phyloP scores from a whole-genome alignment of 2,797 vertebrate species.

The Anolis apletophallus region DNA sequence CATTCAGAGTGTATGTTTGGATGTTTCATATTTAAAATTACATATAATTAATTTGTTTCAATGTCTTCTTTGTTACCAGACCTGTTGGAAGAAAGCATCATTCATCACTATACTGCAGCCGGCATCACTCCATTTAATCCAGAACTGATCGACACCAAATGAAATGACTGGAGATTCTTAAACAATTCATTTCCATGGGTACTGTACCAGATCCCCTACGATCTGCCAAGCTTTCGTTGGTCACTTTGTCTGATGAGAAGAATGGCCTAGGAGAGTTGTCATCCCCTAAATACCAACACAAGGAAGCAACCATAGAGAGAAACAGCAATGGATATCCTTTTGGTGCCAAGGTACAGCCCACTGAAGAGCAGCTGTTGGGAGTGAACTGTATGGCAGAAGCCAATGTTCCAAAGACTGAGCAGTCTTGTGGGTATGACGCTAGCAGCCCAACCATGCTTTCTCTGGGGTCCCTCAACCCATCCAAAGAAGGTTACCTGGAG shows the following conservation, averaged over 20 bases:
- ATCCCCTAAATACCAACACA: constrained; percentile 76
- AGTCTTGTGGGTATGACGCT: constrained; percentile 40
- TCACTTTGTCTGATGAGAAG: constrained; percentile 78
- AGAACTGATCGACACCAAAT: rapidly evolving
- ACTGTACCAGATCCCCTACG: constrained; percentile 89
- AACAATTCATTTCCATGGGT: constrained; percentile 83
- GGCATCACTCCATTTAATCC: not conserved
- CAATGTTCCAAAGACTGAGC: constrained; percentile 17
- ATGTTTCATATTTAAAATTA: constrained; percentile 28
- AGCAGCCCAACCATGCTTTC: constrained; percentile 64
- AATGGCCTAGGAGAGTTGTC: constrained; percentile 79
- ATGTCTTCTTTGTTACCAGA: constrained; percentile 71
- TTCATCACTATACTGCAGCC: not conserved
- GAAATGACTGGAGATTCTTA: not conserved
- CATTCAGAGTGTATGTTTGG: not conserved
- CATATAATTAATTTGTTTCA: constrained; percentile 49
- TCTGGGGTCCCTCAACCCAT: constrained; percentile 67
- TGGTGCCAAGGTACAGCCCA: constrained; percentile 39
- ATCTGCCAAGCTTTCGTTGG: constrained; percentile 85
- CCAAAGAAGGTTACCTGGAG: constrained; percentile 47
- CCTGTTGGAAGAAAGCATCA: constrained; percentile 19
- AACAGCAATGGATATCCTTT: constrained; percentile 77
- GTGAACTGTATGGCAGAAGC: constrained; percentile 54
- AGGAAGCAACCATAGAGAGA: constrained; percentile 67
- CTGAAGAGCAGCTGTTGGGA: constrained; percentile 63